phyloP scores from a whole-genome alignment of 2,113 vertebrate genomes.

The Cygnus atratus region DNA sequence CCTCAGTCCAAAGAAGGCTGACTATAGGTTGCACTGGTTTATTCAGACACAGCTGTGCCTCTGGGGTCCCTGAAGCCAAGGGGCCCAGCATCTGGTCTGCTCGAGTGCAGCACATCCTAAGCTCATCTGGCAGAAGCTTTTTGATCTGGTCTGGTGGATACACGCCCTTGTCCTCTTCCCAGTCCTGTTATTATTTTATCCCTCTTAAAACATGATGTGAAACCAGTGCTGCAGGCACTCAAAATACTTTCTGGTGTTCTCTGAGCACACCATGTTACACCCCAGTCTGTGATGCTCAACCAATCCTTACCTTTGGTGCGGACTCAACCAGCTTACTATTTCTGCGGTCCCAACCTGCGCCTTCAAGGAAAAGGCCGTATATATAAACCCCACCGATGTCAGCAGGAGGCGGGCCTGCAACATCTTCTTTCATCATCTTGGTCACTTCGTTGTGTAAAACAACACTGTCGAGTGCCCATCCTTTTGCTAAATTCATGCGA shows the following conservation, averaged over 20 bases:
- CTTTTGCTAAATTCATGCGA: conserved; percentile 76
- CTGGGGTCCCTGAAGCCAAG: not conserved
- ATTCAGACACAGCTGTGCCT: not conserved
- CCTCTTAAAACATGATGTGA: not conserved
- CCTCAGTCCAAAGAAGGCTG: not conserved
- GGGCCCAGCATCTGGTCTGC: not conserved
- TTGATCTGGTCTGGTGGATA: not conserved
- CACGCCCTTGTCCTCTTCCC: not conserved
- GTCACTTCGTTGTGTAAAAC: conserved; percentile 82
- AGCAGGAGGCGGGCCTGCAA: conserved; percentile 76
- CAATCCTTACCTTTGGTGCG: conserved; percentile 73
- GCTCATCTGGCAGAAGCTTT: not conserved
- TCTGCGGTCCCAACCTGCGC: conserved; percentile 83
- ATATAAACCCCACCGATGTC: conserved; percentile 85
- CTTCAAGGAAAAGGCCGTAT: conserved; percentile 82
- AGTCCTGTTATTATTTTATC: not conserved
- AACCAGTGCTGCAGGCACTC: not conserved
- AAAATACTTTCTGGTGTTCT: not conserved
- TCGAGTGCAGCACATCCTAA: not conserved
- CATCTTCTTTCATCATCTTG: conserved; percentile 84
- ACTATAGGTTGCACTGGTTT: not conserved
- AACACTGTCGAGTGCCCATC: conserved; percentile 85
- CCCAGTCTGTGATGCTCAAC: not conserved
- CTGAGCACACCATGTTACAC: not conserved
- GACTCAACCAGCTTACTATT: conserved; percentile 77